phyloP scores from a whole-genome alignment of 1,140 invertebrate species.

The Pseudomyrmex gracilis region DNA sequence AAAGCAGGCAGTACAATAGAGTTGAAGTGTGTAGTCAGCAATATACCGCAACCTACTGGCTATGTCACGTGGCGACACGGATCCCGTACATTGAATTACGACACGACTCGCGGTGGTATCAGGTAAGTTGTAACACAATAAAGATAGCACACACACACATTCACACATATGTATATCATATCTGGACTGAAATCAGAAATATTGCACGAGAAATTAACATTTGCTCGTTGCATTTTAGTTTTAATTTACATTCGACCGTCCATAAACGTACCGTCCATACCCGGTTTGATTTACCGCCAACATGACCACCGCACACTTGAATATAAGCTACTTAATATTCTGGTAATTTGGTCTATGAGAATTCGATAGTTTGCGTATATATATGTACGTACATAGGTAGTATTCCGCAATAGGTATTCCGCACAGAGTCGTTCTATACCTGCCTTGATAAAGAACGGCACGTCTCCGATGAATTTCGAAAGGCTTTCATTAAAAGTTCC shows the following conservation, averaged over 20 bases:
- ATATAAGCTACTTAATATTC: constrained; percentile 60
- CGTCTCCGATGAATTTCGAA: constrained; percentile 79
- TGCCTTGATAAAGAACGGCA: constrained; percentile 80
- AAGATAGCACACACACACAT: no score
- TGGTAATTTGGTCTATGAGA: constrained; percentile 56
- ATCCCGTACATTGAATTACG: constrained; percentile 92
- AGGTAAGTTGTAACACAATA: constrained; percentile 86
- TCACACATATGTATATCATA: no score
- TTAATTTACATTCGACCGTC: constrained; percentile 2
- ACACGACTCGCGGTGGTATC: constrained; percentile 93
- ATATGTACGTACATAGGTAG: no score
- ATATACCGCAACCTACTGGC: constrained; percentile 91
- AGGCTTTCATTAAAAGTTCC: constrained; percentile 80
- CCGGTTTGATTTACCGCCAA: background rate
- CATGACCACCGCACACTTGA: background rate
- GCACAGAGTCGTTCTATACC: constrained; percentile 76
- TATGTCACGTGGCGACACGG: constrained; percentile 94
- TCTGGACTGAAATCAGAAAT: background rate
- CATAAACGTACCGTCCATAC: background rate
- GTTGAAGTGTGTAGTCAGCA: constrained; percentile 93
- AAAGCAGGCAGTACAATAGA: constrained; percentile 95
- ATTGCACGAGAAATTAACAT: background rate
- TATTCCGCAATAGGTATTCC: background rate
- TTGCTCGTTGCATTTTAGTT: background rate
- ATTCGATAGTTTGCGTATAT: constrained; percentile 71